Percentiles rank a stretch among this genome's conserved stretches.
Conservation (phyloP, 2,113 vertebrate genomes). For the Ptilonorhynchus violaceus region DNA sequence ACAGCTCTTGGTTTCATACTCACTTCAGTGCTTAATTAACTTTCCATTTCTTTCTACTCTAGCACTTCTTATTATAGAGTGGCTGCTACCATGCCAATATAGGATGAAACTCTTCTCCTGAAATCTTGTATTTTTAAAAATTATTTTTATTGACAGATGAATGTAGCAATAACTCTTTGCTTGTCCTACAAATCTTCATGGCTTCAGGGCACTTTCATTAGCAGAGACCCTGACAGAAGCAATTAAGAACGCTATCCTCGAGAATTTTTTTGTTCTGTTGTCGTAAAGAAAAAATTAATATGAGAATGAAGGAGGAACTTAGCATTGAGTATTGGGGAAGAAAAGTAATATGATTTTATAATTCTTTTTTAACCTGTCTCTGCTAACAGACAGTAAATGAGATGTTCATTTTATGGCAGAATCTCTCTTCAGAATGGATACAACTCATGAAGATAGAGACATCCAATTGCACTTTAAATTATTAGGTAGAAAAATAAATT, state of each 20-base stretch:
- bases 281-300: background rate
- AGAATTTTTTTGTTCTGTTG: background rate
- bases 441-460: background rate
- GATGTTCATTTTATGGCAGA: background rate
- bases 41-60: background rate
- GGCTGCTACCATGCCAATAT: background rate
- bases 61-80: background rate
- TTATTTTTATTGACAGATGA: background rate
- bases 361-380: background rate
- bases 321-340: background rate
- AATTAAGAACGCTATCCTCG: background rate
- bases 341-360: background rate
- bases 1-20: background rate
- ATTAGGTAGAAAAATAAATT: background rate
- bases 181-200: background rate
- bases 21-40: background rate
- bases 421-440: background rate
- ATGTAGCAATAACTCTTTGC: background rate
- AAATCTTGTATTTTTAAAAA: background rate
- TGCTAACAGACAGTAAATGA: conserved; percentile 8
- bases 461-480: background rate
- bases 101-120: background rate
- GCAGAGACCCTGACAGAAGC: background rate
- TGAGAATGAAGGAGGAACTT: background rate
- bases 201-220: background rate